Conservation (phyloP, 2,797 vertebrate species). For the Peromyscus aztecus region DNA sequence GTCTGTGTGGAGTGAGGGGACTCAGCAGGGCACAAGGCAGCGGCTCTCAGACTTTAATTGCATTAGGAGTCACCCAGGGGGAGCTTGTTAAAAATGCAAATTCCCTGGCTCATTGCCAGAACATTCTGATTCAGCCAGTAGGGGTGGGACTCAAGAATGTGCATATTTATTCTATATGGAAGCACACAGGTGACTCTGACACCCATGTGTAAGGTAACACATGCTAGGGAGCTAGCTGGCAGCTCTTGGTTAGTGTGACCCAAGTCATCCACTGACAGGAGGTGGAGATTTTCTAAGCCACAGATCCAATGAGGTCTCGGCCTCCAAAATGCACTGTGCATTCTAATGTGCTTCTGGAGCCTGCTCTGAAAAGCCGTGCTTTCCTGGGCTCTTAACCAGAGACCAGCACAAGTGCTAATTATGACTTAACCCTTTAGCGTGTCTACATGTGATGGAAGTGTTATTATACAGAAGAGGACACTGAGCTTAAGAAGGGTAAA, state of each 20-base stretch:
- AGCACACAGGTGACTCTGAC: constrained; percentile 1
- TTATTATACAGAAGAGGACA: not conserved
- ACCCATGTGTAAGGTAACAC: too few relatives aligned
- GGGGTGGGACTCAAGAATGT: not conserved
- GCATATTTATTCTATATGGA: not conserved
- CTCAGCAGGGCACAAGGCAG: constrained; percentile 67
- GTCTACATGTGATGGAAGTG: not conserved
- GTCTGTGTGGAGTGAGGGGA: constrained; percentile 60
- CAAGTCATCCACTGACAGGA: not conserved
- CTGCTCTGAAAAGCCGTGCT: not conserved
- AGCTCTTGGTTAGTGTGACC: not conserved
- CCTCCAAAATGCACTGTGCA: not conserved
- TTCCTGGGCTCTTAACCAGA: not conserved
- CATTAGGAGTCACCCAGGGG: constrained; percentile 59
- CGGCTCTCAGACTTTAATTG: constrained; percentile 65
- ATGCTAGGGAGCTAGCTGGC: not conserved
- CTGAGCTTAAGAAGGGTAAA: not conserved
- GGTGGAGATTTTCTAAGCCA: not conserved
- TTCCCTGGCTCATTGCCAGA: constrained; percentile 48
- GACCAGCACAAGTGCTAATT: not conserved
- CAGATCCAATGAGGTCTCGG: not conserved
- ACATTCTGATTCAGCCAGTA: not conserved
- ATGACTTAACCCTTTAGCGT: not conserved
- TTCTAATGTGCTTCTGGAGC: not conserved
- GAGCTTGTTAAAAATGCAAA: constrained; percentile 73